Percentiles rank a stretch among this genome's conserved stretches.
These are phyloP conservation scores for Luidia sarsii DNA, from an alignment of 53 echinoderm and acorn worm species.

Conservation along the genomic window DNA sequence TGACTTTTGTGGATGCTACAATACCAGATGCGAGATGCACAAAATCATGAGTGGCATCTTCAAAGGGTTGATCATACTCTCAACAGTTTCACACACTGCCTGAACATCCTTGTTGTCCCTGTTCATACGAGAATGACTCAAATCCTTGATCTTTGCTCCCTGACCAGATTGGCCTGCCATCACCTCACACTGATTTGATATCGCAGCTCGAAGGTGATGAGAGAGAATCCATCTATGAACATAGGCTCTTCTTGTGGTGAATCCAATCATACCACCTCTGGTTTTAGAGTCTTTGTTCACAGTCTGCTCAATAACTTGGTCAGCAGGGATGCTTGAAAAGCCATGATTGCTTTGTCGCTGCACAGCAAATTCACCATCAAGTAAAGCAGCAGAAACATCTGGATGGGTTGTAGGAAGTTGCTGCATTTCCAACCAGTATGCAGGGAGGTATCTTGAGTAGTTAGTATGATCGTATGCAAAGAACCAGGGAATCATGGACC, in stretches of 20 bases:
- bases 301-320: too few species aligned
- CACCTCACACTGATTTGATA: not conserved
- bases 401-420: constrained; percentile 47
- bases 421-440: constrained; percentile 65
- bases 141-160: not conserved
- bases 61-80: constrained; percentile 66
- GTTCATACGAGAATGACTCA: not conserved
- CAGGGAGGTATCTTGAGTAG: constrained; percentile 65
- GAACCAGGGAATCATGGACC: constrained; percentile 63
- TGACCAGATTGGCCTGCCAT: not conserved
- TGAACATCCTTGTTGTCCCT: constrained; percentile 34
- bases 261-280: not conserved
- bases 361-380: not conserved
- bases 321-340: too few species aligned
- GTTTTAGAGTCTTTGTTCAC: too few species aligned
- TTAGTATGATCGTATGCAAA: constrained; percentile 62
- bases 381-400: constrained; percentile 16
- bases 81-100: constrained; percentile 10
- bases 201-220: not conserved
- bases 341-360: not conserved
- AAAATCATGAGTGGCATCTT: constrained; percentile 32
- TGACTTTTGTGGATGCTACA: constrained; percentile 50
- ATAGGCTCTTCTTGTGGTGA: not conserved
- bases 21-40: constrained; percentile 64
- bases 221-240: not conserved